phyloP scores from a whole-genome alignment of 2,797 vertebrate species.

The Sternarchorhynchus goeldii region DNA sequence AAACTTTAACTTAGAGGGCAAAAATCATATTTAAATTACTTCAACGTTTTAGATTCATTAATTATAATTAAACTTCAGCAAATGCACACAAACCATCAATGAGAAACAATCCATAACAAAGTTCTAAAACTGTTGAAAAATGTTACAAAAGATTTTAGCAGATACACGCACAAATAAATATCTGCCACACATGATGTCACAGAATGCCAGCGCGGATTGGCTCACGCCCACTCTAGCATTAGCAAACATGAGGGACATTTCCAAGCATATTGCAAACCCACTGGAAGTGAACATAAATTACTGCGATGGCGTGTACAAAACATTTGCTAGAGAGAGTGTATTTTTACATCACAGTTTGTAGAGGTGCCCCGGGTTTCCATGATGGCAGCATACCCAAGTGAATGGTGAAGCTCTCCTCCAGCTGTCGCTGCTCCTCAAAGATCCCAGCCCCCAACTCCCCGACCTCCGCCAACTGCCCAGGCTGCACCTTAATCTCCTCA shows the following conservation, averaged over 20 bases:
- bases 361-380: conserved; percentile 26
- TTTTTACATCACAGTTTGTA: conserved; percentile 39
- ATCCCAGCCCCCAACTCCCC: conserved; percentile 79
- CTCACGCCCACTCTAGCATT: not conserved
- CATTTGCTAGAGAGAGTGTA: conserved; percentile 25
- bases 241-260: not conserved
- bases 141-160: too few relatives aligned
- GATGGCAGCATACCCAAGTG: conserved; percentile 82
- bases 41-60: too few relatives aligned
- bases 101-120: too few relatives aligned
- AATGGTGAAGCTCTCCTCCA: conserved; percentile 99
- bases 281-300: conserved; percentile 21
- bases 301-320: conserved; percentile 14
- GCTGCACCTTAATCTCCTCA: conserved; percentile 94
- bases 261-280: conserved; percentile 29
- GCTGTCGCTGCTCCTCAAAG: conserved; percentile 90
- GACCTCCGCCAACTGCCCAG: conserved; percentile 84
- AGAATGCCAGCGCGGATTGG: not conserved
- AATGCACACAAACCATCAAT: too few relatives aligned
- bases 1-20: too few relatives aligned
- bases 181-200: too few relatives aligned
- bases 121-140: too few relatives aligned
- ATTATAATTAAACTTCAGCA: too few relatives aligned
- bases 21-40: too few relatives aligned
- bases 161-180: too few relatives aligned